Percentiles rank a stretch among this genome's conserved stretches.
These are phyloP conservation scores for Hesperophylax magnus DNA, from an alignment of 1,140 invertebrate genomes.

Conservation along the genomic window DNA sequence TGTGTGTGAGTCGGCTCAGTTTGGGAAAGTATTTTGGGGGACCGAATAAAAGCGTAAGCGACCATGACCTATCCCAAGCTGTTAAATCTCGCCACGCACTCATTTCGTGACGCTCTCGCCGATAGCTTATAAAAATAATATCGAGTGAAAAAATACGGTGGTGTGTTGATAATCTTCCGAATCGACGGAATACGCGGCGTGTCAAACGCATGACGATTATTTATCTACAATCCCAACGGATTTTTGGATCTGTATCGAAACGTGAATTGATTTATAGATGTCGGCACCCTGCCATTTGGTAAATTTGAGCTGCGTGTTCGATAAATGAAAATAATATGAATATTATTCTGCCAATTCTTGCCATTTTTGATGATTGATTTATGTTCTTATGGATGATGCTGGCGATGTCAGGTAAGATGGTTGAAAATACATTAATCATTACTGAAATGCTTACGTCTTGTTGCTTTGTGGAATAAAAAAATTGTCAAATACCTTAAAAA, in stretches of 20 bases:
- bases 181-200: not conserved
- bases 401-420: not conserved
- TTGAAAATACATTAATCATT: too few relatives aligned
- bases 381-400: not conserved
- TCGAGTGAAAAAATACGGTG: not conserved
- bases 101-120: slow-evolving; percentile 10
- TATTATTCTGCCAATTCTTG: slow-evolving; percentile 4
- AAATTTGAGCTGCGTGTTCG: not conserved
- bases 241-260: slow-evolving; percentile 12
- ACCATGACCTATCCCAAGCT: slow-evolving; percentile 45
- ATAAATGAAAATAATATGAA: slow-evolving; percentile 7
- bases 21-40: slow-evolving; percentile 18
- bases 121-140: slow-evolving; percentile 31
- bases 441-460: too few relatives aligned
- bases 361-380: not conserved
- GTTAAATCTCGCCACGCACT: slow-evolving; percentile 3
- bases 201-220: not conserved
- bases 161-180: not conserved
- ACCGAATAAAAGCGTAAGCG: slow-evolving; percentile 30
- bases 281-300: not conserved
- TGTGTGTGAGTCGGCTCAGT: slow-evolving; percentile 5
- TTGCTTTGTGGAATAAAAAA: too few relatives aligned
- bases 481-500: too few relatives aligned
- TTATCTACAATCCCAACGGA: slow-evolving; percentile 24
- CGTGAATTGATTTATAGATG: slow-evolving; percentile 32